These are phyloP conservation scores for Cyrtonyx montezumae DNA, from an alignment of 2,113 vertebrate species.

Conservation along the genomic window DNA sequence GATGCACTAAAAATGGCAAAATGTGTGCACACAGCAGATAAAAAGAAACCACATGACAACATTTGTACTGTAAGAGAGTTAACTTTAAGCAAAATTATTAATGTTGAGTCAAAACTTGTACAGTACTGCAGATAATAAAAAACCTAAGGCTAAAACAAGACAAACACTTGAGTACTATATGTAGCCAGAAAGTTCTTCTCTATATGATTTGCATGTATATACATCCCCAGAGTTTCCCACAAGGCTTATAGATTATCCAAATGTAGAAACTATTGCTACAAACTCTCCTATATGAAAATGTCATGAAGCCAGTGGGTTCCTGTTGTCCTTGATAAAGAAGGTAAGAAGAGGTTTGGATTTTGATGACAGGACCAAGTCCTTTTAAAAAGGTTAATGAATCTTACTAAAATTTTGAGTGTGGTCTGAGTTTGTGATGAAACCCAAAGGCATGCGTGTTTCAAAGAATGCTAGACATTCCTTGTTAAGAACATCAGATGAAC, in stretches of 20 bases:
- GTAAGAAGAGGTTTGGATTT: not conserved
- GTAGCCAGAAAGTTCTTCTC: slow-evolving; percentile 10
- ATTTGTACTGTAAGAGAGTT: not conserved
- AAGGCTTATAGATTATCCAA: slow-evolving; percentile 9
- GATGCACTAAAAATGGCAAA: slow-evolving; percentile 40
- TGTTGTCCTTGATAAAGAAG: slow-evolving; percentile 29
- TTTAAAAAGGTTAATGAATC: slow-evolving; percentile 19
- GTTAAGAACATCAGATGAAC: not conserved
- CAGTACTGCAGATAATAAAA: slow-evolving; percentile 35
- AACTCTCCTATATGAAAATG: slow-evolving; percentile 28
- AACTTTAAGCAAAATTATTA: slow-evolving; percentile 17
- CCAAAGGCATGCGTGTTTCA: slow-evolving; percentile 12
- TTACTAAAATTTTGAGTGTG: not conserved
- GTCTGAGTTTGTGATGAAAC: not conserved
- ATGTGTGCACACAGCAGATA: slow-evolving; percentile 47
- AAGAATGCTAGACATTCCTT: not conserved
- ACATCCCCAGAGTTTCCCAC: slow-evolving; percentile 15
- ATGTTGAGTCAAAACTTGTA: slow-evolving; percentile 36
- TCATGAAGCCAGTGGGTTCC: slow-evolving; percentile 23
- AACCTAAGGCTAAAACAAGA: slow-evolving; percentile 40
- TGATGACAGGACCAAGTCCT: not conserved
- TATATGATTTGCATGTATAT: slow-evolving; percentile 27
- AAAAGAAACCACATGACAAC: slow-evolving; percentile 18
- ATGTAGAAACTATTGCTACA: not conserved
- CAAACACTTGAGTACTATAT: not conserved